Evolutionary conservation across 2,113 vertebrate genomes (phyloP), one percentile per base, ranked within the genome.

Genomic region (Hucho hucho): DNA sequence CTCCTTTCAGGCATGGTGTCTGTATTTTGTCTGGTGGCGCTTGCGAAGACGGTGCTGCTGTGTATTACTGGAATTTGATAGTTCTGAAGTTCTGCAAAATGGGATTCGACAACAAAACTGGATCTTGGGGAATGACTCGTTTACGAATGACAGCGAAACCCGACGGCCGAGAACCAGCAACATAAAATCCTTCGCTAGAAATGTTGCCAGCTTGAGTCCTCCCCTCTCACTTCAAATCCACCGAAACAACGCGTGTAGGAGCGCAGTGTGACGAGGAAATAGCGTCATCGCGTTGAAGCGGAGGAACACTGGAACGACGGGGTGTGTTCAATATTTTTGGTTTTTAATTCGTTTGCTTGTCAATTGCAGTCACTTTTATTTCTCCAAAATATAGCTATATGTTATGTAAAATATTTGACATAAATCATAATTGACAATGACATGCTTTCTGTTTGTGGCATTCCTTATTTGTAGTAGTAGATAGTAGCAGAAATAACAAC

Each of bases 1-100:
- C 96, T 95, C 93, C 95, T 95, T 87, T 96, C 95, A 81, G 96
- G 95, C 96, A 98, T 97, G 93, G 91, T 92, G 93, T 89, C 88
- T 93, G 84, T 90, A 80, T 89, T 82, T 85, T 79, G 89, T 81
- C 86, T 87, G 87, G 81, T 78, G 81, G 83, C 82, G 83, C 74
- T 84, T 70, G 86, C 85, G 79, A 88, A 89, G 73, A 89, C 83
- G 77, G 84, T 85, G 75, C 83, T 81, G 24, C 78, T 79, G 87
- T 81, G 85, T 84, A 87, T 83, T 69, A 73, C 69, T 75, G 59
- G 77, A 88, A 79, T 70, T 86, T 81, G 72, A 89, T 81, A 65
- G 66, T 63, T 70, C 49, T 74, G 7, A 86, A 74, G 81, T 83
- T 81, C 53, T 58, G 47, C 65, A 64, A 65, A 67, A 61, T 71